Percentiles rank a stretch among this genome's conserved stretches.
These are phyloP conservation scores for Paradisaea rubra DNA, from an alignment of 2,113 vertebrate species.

Conservation along the genomic window DNA sequence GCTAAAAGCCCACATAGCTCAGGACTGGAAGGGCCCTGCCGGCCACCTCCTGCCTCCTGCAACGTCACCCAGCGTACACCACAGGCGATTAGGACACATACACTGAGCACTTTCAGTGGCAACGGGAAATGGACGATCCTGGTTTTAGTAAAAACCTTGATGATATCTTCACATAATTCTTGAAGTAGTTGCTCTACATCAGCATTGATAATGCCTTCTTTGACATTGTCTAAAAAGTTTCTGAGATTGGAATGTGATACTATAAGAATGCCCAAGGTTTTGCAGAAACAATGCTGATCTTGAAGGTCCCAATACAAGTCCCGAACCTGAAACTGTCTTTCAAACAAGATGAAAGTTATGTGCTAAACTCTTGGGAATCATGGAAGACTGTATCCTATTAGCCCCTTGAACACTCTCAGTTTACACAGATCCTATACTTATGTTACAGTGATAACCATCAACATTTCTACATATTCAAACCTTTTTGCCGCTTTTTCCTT, in stretches of 20 bases:
- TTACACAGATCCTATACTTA: background rate
- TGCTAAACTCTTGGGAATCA: background rate
- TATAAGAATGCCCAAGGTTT: background rate
- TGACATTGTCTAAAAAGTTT: background rate
- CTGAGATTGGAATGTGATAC: background rate
- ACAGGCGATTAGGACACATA: fast-evolving
- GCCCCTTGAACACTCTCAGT: background rate
- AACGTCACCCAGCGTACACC: background rate
- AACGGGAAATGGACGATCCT: background rate
- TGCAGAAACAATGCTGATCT: background rate
- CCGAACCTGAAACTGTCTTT: background rate
- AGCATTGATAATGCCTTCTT: background rate
- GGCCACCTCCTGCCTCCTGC: background rate
- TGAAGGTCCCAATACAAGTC: background rate
- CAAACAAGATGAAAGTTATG: background rate
- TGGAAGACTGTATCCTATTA: background rate
- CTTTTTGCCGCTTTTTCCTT: background rate
- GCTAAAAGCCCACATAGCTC: background rate
- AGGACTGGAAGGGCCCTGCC: background rate
- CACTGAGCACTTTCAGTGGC: background rate
- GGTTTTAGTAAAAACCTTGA: background rate
- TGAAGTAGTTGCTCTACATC: background rate
- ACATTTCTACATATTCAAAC: background rate
- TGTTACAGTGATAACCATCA: background rate
- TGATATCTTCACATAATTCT: background rate